Conservation (phyloP, 2,113 vertebrate species). For the Montifringilla adamsi region DNA sequence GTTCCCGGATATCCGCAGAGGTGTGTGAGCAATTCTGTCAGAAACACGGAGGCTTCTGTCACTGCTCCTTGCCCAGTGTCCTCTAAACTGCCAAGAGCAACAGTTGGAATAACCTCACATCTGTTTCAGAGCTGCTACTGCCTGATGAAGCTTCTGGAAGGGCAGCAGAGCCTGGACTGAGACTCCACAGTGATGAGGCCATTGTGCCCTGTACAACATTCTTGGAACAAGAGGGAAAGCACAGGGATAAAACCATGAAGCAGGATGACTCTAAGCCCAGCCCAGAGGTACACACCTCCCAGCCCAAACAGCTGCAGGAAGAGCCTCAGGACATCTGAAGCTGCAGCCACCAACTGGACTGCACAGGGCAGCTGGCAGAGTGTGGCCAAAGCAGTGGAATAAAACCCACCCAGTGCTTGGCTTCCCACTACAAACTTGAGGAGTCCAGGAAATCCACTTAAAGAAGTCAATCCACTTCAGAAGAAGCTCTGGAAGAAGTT, state of each 20-base stretch:
- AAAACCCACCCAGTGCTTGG: background rate
- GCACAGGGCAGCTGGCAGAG: background rate
- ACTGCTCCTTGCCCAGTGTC: background rate
- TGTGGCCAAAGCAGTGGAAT: background rate
- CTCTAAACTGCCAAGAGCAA: background rate
- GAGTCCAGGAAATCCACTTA: background rate
- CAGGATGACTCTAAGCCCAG: background rate
- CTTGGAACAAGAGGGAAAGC: background rate
- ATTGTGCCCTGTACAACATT: fast-evolving
- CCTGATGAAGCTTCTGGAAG: background rate
- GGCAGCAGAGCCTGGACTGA: background rate
- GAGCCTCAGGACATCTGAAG: background rate
- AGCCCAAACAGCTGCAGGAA: background rate
- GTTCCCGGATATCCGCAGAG: fast-evolving
- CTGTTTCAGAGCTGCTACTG: background rate
- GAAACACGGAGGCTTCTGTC: background rate
- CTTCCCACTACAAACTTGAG: background rate
- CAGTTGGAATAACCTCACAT: background rate
- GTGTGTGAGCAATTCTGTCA: background rate
- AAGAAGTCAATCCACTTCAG: background rate
- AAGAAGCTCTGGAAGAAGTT: background rate
- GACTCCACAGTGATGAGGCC: fast-evolving
- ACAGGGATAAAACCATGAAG: background rate
- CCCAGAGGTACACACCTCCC: background rate
- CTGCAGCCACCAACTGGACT: background rate